phyloP scores from a whole-genome alignment of 2,113 vertebrate species.

The Phyllostomus hastatus region DNA sequence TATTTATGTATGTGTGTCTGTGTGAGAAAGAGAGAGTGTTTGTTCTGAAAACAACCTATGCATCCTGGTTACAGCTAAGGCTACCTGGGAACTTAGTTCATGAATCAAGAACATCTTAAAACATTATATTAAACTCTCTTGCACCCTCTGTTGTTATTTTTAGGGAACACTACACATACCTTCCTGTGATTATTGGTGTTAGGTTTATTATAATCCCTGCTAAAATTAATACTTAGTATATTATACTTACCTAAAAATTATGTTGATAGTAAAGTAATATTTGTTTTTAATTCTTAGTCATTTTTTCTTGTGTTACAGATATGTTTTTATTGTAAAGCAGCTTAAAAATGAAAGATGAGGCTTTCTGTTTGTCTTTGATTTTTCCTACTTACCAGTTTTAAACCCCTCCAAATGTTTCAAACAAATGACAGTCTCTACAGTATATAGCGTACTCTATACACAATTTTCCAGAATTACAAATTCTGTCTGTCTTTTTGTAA shows the following conservation, averaged over 20 bases:
- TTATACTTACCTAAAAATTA: slow-evolving; percentile 28
- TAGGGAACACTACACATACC: slow-evolving; percentile 19
- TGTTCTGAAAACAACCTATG: background rate
- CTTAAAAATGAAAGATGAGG: background rate
- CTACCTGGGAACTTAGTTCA: slow-evolving; percentile 30
- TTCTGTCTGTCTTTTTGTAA: slow-evolving; percentile 71
- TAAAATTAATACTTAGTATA: slow-evolving; percentile 19
- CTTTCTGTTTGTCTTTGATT: slow-evolving; percentile 33
- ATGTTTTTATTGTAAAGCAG: background rate
- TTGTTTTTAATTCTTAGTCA: background rate
- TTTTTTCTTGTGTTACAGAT: background rate
- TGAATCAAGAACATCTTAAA: background rate
- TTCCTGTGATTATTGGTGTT: background rate
- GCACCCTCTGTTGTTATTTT: slow-evolving; percentile 81
- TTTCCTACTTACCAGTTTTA: background rate
- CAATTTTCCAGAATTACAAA: slow-evolving; percentile 70
- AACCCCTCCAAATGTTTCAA: slow-evolving; percentile 16
- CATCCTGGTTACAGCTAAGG: background rate
- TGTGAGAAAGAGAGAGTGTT: background rate
- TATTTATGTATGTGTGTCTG: background rate
- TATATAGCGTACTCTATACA: slow-evolving; percentile 62
- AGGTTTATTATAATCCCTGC: background rate
- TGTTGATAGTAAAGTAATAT: background rate
- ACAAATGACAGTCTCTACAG: slow-evolving; percentile 49
- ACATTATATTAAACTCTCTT: slow-evolving; percentile 78